Percentiles rank a stretch among this genome's conserved stretches.
These are phyloP conservation scores for Calonectris borealis DNA, from an alignment of 2,113 vertebrate species.

Conservation along the genomic window DNA sequence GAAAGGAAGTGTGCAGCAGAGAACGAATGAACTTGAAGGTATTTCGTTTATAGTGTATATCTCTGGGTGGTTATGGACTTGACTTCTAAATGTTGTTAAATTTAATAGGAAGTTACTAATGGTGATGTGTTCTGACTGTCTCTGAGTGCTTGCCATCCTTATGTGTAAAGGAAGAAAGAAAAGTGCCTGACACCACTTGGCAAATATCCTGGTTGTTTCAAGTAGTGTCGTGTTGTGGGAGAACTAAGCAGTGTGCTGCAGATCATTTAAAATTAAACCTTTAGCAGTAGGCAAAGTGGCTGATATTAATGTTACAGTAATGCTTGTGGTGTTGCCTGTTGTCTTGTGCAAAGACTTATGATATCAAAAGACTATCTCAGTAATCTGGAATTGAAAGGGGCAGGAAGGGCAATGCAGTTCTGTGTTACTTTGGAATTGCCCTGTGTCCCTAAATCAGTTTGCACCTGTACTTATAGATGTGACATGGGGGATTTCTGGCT, in stretches of 20 bases:
- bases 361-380: neutral
- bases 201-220: neutral
- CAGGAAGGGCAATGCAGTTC: neutral
- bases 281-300: neutral
- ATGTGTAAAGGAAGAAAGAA: neutral
- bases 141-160: neutral
- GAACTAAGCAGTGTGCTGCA: neutral
- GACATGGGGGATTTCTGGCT: neutral
- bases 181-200: neutral
- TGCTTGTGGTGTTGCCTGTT: neutral
- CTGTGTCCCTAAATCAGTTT: fast-evolving
- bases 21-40: neutral
- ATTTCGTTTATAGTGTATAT: neutral
- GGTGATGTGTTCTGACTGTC: neutral
- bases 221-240: neutral
- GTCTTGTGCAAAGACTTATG: neutral
- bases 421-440: neutral
- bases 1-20: neutral
- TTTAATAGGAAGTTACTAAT: neutral
- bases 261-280: neutral
- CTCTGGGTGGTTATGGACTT: neutral
- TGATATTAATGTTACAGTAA: neutral
- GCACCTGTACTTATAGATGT: neutral
- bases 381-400: neutral
- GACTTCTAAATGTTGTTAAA: neutral